Base-by-base conservation (phyloP, 1,140 invertebrate genomes). In the Drosophila ficusphila region DNA sequence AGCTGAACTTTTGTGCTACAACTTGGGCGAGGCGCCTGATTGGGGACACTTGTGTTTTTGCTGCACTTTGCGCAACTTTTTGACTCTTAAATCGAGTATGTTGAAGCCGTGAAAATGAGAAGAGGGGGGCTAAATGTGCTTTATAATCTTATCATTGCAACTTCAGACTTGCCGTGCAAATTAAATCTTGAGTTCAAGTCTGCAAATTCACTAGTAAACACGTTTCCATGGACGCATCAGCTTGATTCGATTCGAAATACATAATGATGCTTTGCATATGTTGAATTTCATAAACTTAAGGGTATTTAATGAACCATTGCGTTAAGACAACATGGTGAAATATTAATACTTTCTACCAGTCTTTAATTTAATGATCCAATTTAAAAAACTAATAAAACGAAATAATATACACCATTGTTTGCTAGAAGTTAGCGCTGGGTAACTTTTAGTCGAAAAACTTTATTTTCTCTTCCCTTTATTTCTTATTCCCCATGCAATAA, bases 111-210 rank as follows among this genome's bases (percentile, higher is more conserved):
- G 19, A 58, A 23, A 42, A 33, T 54, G 25, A 8, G 25, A 33
- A 16, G 12, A 75, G 47, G 41, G 48, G 16, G 60, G 44, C 51
- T 61, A 25, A 56, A 29, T 68, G 57, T 33, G 23, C 51, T 67
- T 76, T 69, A 76, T 85, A 79, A 76, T 79, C 81, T 79, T 61
- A 76, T 79, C 85, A 76, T 72, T 76, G 67, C 61, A 65, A 73
- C 53, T 64, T 65, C 61, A 72, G 76, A 60, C 56, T 70, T 62
- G 62, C 60, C 53, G 29, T 54, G 38, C 60, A 75, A 78, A 83
- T 83, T 42, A 27, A 56, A 70, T 46, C 73, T 52, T 39, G 29
- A 58, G 56, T 49, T 51, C 14, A 19, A 39, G 8, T 11, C 16
- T 44, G 41, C 29, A 54, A 58, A 49, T 64, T 25, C 41, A 47